Evolutionary conservation across 2,888 invertebrate genomes (phyloP), one percentile per base, ranked within the genome.

Genomic region (Epistrophe eligans): DNA sequence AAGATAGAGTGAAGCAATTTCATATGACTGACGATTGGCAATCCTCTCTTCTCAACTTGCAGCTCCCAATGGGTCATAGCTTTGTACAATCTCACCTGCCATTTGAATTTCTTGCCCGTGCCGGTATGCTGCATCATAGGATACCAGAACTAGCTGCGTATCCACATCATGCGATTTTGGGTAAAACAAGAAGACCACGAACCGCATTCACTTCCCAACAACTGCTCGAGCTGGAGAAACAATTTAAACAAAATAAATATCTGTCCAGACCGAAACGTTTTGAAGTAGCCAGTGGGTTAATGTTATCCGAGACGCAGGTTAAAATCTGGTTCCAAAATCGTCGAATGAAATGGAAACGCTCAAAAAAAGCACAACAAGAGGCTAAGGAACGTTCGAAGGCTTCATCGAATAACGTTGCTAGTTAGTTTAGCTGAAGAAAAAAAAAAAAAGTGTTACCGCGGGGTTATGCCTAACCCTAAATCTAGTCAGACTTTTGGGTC

Each of bases 291-390:
- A 99, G 99, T 79, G 98, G 98, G 74, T 94, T 99, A 81, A 98
- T 98, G 97, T 95, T 99, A 55, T 99, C 99, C 0, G 99, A 99
- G 94, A 99, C 99, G 8, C 95, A 98, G 97, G 98, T 98, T 88
- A 98, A 98, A 95, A 98, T 99, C 90, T 99, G 98, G 99, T 99
- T 99, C 93, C 99, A 99, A 95, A 99, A 99, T 93, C 95, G 99
- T 67, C 95, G 99, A 90, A 99, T 99, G 99, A 99, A 99, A 92
- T 99, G 99, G 98, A 99, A 99, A 92, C 94, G 99, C 13, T 98
- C 98, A 89, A 99, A 99, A 94, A 99, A 99, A 91, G 98, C 98
- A 0, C 98, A 98, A 92, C 97, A 97, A 89, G 98, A 98, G 93
- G 96, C 97, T 38, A 96, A 96, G 93, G 92, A 93, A 81, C 90